phyloP scores from a whole-genome alignment of 2,113 vertebrate genomes.

The Morone chrysops region DNA sequence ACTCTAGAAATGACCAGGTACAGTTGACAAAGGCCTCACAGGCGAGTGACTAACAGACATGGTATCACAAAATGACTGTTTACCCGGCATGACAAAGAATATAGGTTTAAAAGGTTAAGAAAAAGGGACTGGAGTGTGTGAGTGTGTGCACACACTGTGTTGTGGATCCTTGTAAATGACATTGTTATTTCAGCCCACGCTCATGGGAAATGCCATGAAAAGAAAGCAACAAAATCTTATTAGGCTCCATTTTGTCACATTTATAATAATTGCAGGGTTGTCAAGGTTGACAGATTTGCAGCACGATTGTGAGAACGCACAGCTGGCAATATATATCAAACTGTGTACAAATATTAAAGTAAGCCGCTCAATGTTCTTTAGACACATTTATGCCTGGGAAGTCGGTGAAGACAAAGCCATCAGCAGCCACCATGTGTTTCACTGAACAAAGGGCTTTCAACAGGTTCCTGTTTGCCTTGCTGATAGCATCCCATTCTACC shows the following conservation, averaged over 20 bases:
- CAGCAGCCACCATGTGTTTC: slow-evolving; percentile 68
- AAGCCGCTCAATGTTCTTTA: slow-evolving; percentile 25
- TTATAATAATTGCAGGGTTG: slow-evolving; percentile 30
- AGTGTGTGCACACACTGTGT: background rate
- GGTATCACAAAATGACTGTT: slow-evolving; percentile 53
- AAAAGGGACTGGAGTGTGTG: slow-evolving; percentile 25
- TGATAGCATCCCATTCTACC: slow-evolving; percentile 73
- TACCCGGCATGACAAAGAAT: slow-evolving; percentile 24
- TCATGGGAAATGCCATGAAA: slow-evolving; percentile 21
- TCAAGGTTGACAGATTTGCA: slow-evolving; percentile 41
- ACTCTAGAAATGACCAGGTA: slow-evolving; percentile 29
- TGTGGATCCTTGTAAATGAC: slow-evolving; percentile 34
- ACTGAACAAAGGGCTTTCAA: slow-evolving; percentile 72
- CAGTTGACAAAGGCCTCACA: slow-evolving; percentile 19
- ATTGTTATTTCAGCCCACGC: slow-evolving; percentile 35
- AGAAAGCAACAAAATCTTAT: slow-evolving; percentile 19
- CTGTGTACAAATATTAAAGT: slow-evolving; percentile 54
- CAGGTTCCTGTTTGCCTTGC: slow-evolving; percentile 77
- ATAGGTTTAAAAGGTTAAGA: slow-evolving; percentile 30
- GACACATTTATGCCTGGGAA: slow-evolving; percentile 42
- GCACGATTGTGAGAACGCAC: background rate
- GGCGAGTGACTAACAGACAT: slow-evolving; percentile 49
- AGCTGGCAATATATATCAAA: slow-evolving; percentile 55
- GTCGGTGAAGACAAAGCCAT: slow-evolving; percentile 65
- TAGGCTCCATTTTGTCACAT: slow-evolving; percentile 14